Evolutionary conservation across 2,888 invertebrate species (phyloP).

Genomic region (Mythimna albipuncta): DNA sequence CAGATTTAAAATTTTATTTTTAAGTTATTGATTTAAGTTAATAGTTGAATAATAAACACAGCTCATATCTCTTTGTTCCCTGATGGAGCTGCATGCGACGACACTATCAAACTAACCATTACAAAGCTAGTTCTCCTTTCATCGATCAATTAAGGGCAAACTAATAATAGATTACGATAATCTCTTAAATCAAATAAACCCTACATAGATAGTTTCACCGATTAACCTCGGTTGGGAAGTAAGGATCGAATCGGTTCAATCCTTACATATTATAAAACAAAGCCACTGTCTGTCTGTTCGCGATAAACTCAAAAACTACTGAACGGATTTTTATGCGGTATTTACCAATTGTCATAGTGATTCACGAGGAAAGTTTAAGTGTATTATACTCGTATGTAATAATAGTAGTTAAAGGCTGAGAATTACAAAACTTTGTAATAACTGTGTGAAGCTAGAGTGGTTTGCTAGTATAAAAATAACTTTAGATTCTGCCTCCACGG

Average conservation of each 20-base stretch:
- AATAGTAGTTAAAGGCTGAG: too few relatives aligned
- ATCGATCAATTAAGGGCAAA: slow-evolving; percentile 12
- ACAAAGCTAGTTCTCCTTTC: background rate
- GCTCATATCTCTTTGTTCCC: slow-evolving; percentile 34
- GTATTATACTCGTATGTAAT: too few relatives aligned
- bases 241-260: slow-evolving; percentile 25
- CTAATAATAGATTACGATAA: slow-evolving; percentile 39
- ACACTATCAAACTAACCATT: background rate
- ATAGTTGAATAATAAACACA: background rate
- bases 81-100: background rate
- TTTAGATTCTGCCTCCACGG: slow-evolving; percentile 16
- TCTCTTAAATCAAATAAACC: slow-evolving; percentile 31
- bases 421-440: too few relatives aligned
- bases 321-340: too few relatives aligned
- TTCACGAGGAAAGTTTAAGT: too few relatives aligned
- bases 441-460: too few relatives aligned
- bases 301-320: too few relatives aligned
- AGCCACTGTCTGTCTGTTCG: too few relatives aligned
- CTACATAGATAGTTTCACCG: slow-evolving; percentile 32
- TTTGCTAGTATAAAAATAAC: slow-evolving; percentile 29
- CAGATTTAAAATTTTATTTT: too few relatives aligned
- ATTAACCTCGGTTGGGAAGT: slow-evolving; percentile 36
- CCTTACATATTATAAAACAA: too few relatives aligned
- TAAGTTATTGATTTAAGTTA: background rate
- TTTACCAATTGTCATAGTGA: too few relatives aligned